Conservation (phyloP, 1,140 invertebrate species). For the Hirudo medicinalis region DNA sequence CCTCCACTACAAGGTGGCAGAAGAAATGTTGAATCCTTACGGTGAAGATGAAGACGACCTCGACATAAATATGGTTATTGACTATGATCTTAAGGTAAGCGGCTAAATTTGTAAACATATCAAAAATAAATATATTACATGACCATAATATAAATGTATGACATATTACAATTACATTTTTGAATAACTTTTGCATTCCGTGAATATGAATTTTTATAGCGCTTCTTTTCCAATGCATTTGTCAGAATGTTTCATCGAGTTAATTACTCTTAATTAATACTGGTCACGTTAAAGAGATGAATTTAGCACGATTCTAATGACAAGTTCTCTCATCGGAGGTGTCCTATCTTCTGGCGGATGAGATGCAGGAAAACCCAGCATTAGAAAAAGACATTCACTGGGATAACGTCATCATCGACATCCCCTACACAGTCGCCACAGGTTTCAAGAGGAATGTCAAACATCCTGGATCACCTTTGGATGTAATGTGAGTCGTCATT, state of each 20-base stretch:
- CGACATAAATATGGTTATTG: conserved; percentile 48
- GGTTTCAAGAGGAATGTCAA: conserved; percentile 35
- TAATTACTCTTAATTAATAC: no score
- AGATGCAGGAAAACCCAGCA: conserved; percentile 21
- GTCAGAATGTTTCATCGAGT: no score
- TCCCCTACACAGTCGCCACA: conserved; percentile 69
- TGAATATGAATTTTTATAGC: no score
- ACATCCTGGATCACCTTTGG: neutral
- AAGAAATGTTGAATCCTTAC: conserved; percentile 49
- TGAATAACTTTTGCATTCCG: no score
- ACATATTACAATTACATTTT: no score
- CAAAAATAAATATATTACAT: no score
- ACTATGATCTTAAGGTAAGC: conserved; percentile 37
- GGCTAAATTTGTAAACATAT: neutral
- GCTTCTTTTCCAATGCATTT: no score
- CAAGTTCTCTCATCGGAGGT: conserved; percentile 25
- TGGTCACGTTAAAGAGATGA: no score
- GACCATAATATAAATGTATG: no score
- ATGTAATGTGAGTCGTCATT: neutral
- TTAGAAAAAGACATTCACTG: conserved; percentile 63
- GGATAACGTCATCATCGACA: conserved; percentile 67
- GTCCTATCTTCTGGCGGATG: conserved; percentile 24
- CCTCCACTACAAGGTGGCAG: conserved; percentile 36
- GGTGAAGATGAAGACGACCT: conserved; percentile 90
- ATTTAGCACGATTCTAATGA: neutral